Evolutionary conservation across 2,113 vertebrate genomes (phyloP).

Genomic region (Gallinago media): DNA sequence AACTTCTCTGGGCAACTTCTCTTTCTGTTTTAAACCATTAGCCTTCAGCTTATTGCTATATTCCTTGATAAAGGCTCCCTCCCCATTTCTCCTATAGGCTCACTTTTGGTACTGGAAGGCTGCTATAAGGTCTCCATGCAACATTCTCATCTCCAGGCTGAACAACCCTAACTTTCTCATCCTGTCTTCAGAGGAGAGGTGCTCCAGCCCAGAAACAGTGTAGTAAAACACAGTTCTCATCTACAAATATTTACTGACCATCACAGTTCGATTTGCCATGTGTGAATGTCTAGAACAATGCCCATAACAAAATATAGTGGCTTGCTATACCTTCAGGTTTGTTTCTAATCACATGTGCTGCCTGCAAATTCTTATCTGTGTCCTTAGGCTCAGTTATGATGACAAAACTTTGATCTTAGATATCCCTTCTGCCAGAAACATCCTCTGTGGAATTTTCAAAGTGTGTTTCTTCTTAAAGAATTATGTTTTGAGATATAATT

Average conservation of each 20-base stretch:
- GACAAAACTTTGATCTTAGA: conserved; percentile 33
- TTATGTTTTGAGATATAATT: conserved; percentile 19
- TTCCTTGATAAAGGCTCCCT: no score
- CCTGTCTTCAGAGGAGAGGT: no score
- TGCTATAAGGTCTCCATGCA: no score
- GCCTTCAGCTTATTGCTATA: no score
- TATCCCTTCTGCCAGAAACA: conserved; percentile 28
- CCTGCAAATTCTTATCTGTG: background rate
- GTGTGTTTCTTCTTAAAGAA: conserved; percentile 10
- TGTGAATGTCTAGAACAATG: background rate
- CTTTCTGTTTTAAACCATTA: no score
- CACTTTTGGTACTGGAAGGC: no score
- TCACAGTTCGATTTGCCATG: background rate
- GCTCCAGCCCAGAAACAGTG: background rate
- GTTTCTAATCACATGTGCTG: background rate
- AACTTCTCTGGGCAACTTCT: no score
- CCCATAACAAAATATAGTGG: rapidly evolving
- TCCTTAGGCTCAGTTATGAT: conserved; percentile 26
- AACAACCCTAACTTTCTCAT: no score
- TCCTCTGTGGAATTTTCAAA: conserved; percentile 24
- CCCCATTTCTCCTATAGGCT: no score
- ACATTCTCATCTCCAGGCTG: no score
- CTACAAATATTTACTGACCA: background rate
- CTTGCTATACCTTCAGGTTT: background rate
- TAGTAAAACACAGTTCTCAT: background rate